These are phyloP conservation scores for Corythornis madagascariensis DNA, from an alignment of 2,113 vertebrate species.

Conservation along the genomic window DNA sequence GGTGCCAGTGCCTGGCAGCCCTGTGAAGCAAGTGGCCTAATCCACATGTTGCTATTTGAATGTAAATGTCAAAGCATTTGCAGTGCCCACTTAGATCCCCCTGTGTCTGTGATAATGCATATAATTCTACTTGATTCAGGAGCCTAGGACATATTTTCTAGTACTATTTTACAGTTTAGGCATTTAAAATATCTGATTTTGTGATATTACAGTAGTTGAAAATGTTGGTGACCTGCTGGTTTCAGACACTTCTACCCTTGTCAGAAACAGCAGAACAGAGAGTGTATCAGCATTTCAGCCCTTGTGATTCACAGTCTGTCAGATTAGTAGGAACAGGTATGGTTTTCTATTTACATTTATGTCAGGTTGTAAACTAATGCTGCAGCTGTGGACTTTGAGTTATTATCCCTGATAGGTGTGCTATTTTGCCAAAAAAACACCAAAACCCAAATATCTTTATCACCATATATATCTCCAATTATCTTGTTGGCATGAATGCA, in stretches of 20 bases:
- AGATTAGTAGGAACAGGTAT: not conserved
- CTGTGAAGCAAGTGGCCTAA: not conserved
- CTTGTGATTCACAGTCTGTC: not conserved
- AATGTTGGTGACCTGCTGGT: not conserved
- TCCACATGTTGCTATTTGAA: not conserved
- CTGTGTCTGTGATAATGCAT: fast-evolving
- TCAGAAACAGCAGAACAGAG: not conserved
- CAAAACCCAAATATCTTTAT: not conserved
- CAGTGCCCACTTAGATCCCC: not conserved
- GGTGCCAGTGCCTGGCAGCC: not conserved
- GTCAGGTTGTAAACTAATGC: conserved; percentile 6
- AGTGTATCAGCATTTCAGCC: not conserved
- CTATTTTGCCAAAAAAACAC: not conserved
- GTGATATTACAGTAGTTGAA: not conserved
- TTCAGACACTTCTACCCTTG: not conserved
- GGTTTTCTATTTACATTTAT: conserved; percentile 2
- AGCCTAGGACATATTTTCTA: not conserved
- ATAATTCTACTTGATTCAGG: not conserved
- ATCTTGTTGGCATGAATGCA: not conserved
- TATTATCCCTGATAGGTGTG: not conserved
- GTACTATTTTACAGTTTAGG: not conserved
- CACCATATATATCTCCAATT: not conserved
- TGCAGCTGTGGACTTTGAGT: conserved; percentile 21
- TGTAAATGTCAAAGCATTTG: not conserved
- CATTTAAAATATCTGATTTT: not conserved